Conservation (phyloP, 1,140 invertebrate species). For the Scaptomyza montana region DNA sequence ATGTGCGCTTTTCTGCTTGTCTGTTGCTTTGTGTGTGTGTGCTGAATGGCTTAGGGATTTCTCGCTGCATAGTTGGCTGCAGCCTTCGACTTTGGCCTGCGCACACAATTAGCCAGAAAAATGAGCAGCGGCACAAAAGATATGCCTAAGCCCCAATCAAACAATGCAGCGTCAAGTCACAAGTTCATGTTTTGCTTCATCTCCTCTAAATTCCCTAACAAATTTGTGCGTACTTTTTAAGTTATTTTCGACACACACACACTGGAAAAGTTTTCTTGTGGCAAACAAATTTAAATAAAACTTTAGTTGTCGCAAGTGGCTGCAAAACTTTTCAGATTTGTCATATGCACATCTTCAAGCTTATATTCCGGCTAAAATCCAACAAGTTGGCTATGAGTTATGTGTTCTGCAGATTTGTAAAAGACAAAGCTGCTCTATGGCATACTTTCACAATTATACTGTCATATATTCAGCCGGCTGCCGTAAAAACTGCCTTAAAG, state of each 20-base stretch:
- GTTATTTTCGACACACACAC: neutral
- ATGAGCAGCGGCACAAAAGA: conserved; percentile 63
- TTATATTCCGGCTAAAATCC: conserved; percentile 52
- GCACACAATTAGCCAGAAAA: conserved; percentile 76
- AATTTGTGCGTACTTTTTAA: conserved; percentile 4
- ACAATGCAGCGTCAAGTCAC: conserved; percentile 52
- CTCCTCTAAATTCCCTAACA: neutral
- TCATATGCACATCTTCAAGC: conserved; percentile 65
- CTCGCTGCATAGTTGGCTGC: conserved; percentile 16
- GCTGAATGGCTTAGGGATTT: conserved; percentile 63
- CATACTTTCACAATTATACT: neutral
- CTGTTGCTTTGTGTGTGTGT: conserved; percentile 35
- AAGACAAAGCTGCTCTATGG: neutral
- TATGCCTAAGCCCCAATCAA: conserved; percentile 60
- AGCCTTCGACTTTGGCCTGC: conserved; percentile 28
- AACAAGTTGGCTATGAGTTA: conserved; percentile 12
- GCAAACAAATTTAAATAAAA: conserved; percentile 51
- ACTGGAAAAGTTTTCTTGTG: conserved; percentile 50
- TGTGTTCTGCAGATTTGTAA: conserved; percentile 5
- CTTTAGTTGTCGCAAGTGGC: conserved; percentile 49
- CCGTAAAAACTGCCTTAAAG: neutral
- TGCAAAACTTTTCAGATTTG: conserved; percentile 73
- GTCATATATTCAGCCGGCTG: neutral
- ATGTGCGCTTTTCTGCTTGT: conserved; percentile 4
- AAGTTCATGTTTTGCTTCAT: conserved; percentile 30